Percentiles rank a stretch among this genome's conserved stretches.
These are phyloP conservation scores for Sebastes minor DNA, from an alignment of 2,797 vertebrate species.

Conservation along the genomic window DNA sequence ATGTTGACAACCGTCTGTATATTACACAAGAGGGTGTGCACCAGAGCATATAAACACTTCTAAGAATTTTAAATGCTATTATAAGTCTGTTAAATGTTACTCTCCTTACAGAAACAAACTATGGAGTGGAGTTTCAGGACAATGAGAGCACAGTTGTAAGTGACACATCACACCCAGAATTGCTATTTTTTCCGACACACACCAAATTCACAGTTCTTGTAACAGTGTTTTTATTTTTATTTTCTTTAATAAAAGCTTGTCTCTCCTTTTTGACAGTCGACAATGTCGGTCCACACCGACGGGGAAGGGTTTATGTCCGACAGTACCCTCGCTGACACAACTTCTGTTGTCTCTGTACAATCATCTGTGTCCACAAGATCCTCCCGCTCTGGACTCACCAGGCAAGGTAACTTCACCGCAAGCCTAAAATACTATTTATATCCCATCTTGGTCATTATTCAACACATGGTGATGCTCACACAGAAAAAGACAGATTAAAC, in stretches of 20 bases:
- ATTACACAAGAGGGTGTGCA: constrained; percentile 12
- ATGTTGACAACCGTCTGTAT: constrained; percentile 7
- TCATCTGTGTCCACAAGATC: constrained; percentile 79
- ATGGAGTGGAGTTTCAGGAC: constrained; percentile 87
- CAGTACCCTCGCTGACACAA: constrained; percentile 78
- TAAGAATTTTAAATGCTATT: neutral
- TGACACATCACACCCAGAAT: neutral
- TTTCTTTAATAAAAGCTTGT: neutral
- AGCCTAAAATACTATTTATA: neutral
- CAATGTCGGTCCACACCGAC: constrained; percentile 69
- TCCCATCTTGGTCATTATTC: neutral
- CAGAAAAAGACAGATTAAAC: neutral
- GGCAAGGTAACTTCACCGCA: constrained; percentile 76
- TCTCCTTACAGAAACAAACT: constrained; percentile 85
- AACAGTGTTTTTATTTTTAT: neutral
- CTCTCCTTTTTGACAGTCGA: constrained; percentile 78
- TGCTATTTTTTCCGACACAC: neutral
- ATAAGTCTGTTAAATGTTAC: constrained; percentile 19
- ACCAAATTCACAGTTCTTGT: neutral
- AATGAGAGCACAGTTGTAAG: constrained; percentile 91
- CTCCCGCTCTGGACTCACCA: constrained; percentile 82
- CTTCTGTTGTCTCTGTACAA: constrained; percentile 75
- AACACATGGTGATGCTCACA: neutral
- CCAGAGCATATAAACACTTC: neutral
- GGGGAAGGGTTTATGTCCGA: constrained; percentile 83